Percentiles rank a stretch among this genome's conserved stretches.
phyloP scores from a whole-genome alignment of 2,888 invertebrate species.

The Carpatolechia fugitivella region DNA sequence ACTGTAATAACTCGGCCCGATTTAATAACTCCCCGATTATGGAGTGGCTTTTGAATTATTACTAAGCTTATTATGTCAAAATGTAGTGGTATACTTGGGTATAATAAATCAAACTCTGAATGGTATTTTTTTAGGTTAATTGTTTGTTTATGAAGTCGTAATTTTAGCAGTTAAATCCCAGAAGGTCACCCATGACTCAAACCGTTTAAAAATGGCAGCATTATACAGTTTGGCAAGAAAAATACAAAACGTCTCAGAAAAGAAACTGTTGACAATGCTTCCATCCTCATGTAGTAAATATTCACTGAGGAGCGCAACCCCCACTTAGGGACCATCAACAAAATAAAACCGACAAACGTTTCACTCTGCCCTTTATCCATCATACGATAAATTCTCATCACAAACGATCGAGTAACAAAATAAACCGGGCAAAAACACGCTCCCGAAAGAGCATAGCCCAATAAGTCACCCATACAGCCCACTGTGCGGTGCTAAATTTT shows the following conservation, averaged over 20 bases:
- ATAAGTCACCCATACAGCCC: slow-evolving; percentile 54
- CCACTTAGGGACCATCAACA: slow-evolving; percentile 4
- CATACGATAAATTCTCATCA: slow-evolving; percentile 46
- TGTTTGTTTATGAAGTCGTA: neutral
- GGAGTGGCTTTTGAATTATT: slow-evolving; percentile 20
- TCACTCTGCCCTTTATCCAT: slow-evolving; percentile 27
- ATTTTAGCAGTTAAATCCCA: too few species aligned
- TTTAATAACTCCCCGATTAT: slow-evolving; percentile 40
- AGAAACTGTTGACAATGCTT: neutral
- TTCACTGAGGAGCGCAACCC: neutral
- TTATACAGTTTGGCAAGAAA: neutral
- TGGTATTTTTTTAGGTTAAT: slow-evolving; percentile 3
- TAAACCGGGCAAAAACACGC: slow-evolving; percentile 37
- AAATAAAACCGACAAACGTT: slow-evolving; percentile 10
- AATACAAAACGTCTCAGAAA: neutral
- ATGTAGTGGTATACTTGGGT: neutral
- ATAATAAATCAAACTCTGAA: slow-evolving; percentile 11
- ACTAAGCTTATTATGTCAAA: slow-evolving; percentile 14
- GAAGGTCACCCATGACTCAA: too few species aligned
- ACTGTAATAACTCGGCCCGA: slow-evolving; percentile 45
- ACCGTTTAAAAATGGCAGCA: too few species aligned
- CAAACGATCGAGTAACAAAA: slow-evolving; percentile 38
- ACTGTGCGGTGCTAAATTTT: slow-evolving; percentile 64
- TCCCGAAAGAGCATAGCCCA: slow-evolving; percentile 34
- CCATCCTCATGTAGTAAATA: neutral